Percentiles rank a stretch among this genome's conserved stretches.
phyloP scores from a whole-genome alignment of 2,113 vertebrate genomes.

The Lophotis ruficrista region DNA sequence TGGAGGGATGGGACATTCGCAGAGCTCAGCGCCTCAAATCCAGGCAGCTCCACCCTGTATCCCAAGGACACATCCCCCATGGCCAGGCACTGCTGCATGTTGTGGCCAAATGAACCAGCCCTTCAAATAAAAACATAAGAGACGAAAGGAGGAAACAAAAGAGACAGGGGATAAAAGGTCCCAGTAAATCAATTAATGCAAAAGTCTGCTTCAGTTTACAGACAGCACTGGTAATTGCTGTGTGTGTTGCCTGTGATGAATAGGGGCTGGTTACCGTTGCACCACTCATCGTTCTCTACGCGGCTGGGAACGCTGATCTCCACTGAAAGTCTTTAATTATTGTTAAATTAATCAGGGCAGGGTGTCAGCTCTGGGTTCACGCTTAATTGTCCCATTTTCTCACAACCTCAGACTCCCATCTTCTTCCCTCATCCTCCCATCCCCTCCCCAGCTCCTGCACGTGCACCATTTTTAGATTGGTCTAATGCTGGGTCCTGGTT shows the following conservation, averaged over 20 bases:
- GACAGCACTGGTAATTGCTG: conserved; percentile 44
- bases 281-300: neutral
- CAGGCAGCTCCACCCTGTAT: neutral
- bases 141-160: conserved; percentile 37
- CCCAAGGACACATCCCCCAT: neutral
- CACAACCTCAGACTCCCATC: neutral
- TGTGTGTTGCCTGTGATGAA: conserved; percentile 43
- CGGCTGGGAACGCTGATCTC: conserved; percentile 12
- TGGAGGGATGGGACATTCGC: neutral
- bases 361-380: conserved; percentile 16
- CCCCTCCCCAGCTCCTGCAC: neutral
- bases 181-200: conserved; percentile 43
- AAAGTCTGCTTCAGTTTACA: conserved; percentile 35
- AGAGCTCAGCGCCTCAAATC: neutral
- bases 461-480: neutral
- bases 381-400: conserved; percentile 36
- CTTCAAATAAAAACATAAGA: conserved; percentile 30
- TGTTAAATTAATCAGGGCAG: conserved; percentile 57
- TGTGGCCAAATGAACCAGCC: neutral
- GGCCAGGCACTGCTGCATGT: neutral
- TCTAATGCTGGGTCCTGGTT: neutral
- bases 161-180: conserved; percentile 31
- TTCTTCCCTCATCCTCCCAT: neutral
- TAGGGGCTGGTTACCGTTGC: conserved; percentile 34
- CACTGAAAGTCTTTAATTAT: conserved; percentile 39